Evolutionary conservation across 2,888 invertebrate genomes (phyloP), one percentile per base, ranked within the genome.

Genomic region (Hydrotaea cyrtoneurina): DNA sequence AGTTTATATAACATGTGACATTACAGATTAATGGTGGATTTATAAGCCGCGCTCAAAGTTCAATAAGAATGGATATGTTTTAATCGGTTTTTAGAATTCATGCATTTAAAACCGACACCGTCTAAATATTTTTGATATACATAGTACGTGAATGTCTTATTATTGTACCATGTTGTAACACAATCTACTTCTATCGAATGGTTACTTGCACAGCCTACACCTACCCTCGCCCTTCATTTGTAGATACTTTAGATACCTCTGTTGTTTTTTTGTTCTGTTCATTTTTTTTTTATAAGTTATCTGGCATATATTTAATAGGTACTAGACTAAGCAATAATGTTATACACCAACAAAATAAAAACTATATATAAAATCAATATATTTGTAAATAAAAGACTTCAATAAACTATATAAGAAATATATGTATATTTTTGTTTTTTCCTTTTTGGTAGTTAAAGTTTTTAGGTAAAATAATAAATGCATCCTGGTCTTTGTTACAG

Each of bases 401-500:
- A n/a, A 69, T 46, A 69, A 71, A 71, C 1, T n/a, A 31, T 53
- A n/a, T 72, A 23, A 50, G 57, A 73, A 73, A 57, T 39, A 74
- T 36, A 73, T 15, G 36, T 59, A 55, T 53, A n/a, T 23, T 23
- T 50, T 76, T 23, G 53, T 46, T 78, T 17, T 55, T 55, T 57
- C 59, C 39, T 15, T 23, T 11, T 73, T 74, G 46, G 21, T 26
- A 2, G 26, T 31, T 31, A 39, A 1, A n/a, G n/a, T 74, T 57
- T 39, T 59, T 3, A 43, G 15, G 19, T 74, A 43, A 62, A 59
- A 74, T 59, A 74, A 62, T 74, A 74, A 74, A 62, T 74, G 74
- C 74, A 46, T 62, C 57, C n/a, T 2, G n/a, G 46, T 46, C 23
- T 46, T 62, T 26, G 17, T 46, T 21, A 59, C 23, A 46, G 26